Evolutionary conservation across 2,888 invertebrate species (phyloP).

Genomic region (Iphiclides podalirius): DNA sequence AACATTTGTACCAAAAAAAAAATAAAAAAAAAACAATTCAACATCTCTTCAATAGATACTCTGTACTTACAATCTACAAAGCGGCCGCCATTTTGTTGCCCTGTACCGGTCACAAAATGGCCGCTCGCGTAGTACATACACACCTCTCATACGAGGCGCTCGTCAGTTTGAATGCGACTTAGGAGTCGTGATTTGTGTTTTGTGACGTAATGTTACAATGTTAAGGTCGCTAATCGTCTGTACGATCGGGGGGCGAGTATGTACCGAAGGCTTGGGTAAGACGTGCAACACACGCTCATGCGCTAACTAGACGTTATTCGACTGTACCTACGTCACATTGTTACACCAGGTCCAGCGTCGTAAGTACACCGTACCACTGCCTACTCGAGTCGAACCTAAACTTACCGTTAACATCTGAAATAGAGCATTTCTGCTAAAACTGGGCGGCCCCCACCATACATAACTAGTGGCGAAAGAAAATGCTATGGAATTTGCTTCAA

Average conservation of each 20-base stretch:
- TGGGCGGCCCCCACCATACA: conserved; percentile 68
- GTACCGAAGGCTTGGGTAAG: conserved; percentile 37
- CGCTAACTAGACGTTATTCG: conserved; percentile 33
- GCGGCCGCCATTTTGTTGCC: conserved; percentile 62
- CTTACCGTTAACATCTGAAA: conserved; percentile 81
- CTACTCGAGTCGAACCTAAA: conserved; percentile 67
- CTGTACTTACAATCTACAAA: conserved; percentile 68
- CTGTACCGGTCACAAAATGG: conserved; percentile 55
- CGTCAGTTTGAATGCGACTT: conserved; percentile 35
- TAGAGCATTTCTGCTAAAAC: conserved; percentile 70
- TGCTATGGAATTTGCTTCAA: conserved; percentile 72
- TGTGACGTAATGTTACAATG: conserved; percentile 26
- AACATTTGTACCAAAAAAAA: conserved; percentile 66
- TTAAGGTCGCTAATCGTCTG: conserved; percentile 26
- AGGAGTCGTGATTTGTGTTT: conserved; percentile 25
- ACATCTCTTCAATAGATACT: conserved; percentile 58
- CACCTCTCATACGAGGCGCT: conserved; percentile 50
- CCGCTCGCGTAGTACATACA: conserved; percentile 39
- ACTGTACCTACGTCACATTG: conserved; percentile 33
- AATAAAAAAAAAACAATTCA: conserved; percentile 42
- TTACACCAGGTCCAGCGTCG: conserved; percentile 32
- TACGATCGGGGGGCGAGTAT: conserved; percentile 29
- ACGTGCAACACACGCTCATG: conserved; percentile 42
- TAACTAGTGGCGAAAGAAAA: conserved; percentile 64
- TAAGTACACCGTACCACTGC: conserved; percentile 54